Evolutionary conservation across 1,140 invertebrate genomes (phyloP), one percentile per base, ranked within the genome.

Genomic region (Solenopsis invicta): DNA sequence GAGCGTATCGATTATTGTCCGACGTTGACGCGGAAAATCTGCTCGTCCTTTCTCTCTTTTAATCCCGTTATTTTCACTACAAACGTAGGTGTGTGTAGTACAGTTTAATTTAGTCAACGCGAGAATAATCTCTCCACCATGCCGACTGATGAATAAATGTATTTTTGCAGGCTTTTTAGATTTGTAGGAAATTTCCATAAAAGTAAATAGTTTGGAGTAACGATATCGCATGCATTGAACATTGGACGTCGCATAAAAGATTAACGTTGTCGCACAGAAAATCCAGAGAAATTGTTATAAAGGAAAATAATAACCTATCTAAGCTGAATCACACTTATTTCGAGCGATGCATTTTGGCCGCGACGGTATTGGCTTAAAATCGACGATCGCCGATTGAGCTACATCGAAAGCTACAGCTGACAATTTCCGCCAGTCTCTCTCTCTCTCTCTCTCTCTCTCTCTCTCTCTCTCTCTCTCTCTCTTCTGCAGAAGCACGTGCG

Each of bases 51-150:
- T 77, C 77, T 72, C 66, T 37, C 80, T 82, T 74, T 84, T 50
- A 74, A 74, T 84, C 54, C 41, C 69, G 69, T 84, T 84, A 75
- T 61, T 84, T 84, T 84, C 41, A 6, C 29, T 45, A 21, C 12
- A 21, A 48, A 82, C 34, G 10, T 45, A 12, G 12, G 24, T 21
- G 41, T 45, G 18, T 21, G 66, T 59, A 50, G 50, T 48, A 48
- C 54, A 50, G 54, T 75, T 84, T 84, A 84, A 84, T 84, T 84
- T 84, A 84, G n/a, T 84, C 69, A 74, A 75, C 69, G 59, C 16
- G 56, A 61, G 61, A 84, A 84, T 74, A 74, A 84, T 74, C 80
- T 41, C 41, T 13, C 12, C 34, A 21, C 21, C 24, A n/a, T 24
- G 69, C 5, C 37, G 37, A 62, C 54, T 66, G 41, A 48, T 66